Evolutionary conservation across 2,888 invertebrate genomes (phyloP).

Genomic region (Junonia oenone): DNA sequence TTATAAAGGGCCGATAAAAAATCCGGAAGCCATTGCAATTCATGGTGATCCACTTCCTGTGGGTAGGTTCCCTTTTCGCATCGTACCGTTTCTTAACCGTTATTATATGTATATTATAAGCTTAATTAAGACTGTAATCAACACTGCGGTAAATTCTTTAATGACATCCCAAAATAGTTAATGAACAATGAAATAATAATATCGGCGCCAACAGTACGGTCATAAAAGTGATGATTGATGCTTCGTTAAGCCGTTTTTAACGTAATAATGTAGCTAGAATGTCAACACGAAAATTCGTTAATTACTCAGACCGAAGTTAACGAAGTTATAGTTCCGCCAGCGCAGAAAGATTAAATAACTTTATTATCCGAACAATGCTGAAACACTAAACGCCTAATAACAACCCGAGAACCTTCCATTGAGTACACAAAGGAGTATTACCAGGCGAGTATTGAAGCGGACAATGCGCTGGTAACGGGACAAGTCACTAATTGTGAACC

Average conservation of each 20-base stretch:
- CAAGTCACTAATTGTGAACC: slow-evolving; percentile 67
- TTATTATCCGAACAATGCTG: slow-evolving; percentile 44
- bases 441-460: slow-evolving; percentile 58
- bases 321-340: slow-evolving; percentile 9
- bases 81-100: slow-evolving; percentile 57
- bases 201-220: neutral
- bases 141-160: neutral
- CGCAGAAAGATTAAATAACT: slow-evolving; percentile 15
- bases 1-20: slow-evolving; percentile 34
- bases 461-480: slow-evolving; percentile 73
- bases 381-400: slow-evolving; percentile 52
- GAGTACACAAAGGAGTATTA: slow-evolving; percentile 66
- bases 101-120: slow-evolving; percentile 39
- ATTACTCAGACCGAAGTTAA: slow-evolving; percentile 4
- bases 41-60: slow-evolving; percentile 54
- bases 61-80: slow-evolving; percentile 48
- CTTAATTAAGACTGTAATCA: slow-evolving; percentile 36
- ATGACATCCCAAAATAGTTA: neutral
- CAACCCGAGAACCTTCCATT: slow-evolving; percentile 58
- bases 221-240: neutral
- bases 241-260: neutral
- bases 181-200: neutral
- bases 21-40: slow-evolving; percentile 54
- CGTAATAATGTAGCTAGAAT: neutral
- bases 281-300: neutral